A percentile compares a stretch with the other conserved stretches of the same genome.
These are phyloP conservation scores for Parambassis ranga DNA, from an alignment of 2,797 vertebrate species.

Conservation along the genomic window DNA sequence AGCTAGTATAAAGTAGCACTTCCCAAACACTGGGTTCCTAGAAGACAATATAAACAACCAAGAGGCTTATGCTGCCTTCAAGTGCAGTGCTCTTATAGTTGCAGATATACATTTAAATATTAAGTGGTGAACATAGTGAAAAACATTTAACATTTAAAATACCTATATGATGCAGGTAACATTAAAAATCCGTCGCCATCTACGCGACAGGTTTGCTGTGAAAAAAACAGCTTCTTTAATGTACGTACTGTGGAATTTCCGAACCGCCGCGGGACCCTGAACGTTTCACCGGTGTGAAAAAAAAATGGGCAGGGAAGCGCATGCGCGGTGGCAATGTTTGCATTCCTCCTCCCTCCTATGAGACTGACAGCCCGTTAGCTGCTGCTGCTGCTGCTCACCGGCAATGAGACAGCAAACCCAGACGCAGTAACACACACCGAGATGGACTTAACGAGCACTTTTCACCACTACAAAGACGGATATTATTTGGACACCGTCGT, in stretches of 20 bases:
- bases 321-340: conserved; percentile 54
- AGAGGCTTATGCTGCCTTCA: conserved; percentile 25
- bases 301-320: conserved; percentile 2
- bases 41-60: conserved; percentile 21
- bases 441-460: conserved; percentile 49
- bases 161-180: too few species aligned
- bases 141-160: too few species aligned
- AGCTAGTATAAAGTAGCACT: conserved; percentile 6
- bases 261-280: background rate
- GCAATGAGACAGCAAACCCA: conserved; percentile 82
- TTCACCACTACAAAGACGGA: conserved; percentile 29
- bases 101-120: too few species aligned
- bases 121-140: too few species aligned
- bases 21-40: conserved; percentile 3
- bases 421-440: conserved; percentile 13
- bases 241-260: background rate
- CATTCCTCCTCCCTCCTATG: conserved; percentile 43
- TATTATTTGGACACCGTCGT: conserved; percentile 5
- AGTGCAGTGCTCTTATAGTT: too few species aligned
- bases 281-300: background rate
- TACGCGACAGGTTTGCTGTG: too few species aligned
- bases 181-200: too few species aligned
- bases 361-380: conserved; percentile 65
- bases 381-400: conserved; percentile 54
- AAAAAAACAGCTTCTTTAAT: background rate